Percentiles rank a stretch among this genome's conserved stretches.
Evolutionary conservation across 2,888 invertebrate species (phyloP).

Genomic region (Agonopterix arenella): DNA sequence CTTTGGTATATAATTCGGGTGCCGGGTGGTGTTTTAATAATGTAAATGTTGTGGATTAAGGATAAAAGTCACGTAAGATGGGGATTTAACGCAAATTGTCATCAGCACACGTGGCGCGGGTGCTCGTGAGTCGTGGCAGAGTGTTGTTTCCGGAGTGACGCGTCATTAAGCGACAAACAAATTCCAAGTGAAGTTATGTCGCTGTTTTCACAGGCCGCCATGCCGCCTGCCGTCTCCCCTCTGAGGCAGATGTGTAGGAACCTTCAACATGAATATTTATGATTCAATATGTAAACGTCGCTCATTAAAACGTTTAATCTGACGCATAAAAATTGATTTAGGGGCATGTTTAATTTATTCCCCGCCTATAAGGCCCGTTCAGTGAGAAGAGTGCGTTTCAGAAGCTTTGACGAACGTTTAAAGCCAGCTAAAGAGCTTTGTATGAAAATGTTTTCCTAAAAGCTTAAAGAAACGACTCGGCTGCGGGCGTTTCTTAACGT

Average conservation of each 20-base stretch:
- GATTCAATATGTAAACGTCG: constrained; percentile 30
- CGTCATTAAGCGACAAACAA: constrained; percentile 23
- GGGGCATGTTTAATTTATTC: constrained; percentile 5
- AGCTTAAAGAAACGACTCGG: constrained; percentile 8
- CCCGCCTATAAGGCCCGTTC: neutral
- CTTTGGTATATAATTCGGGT: constrained; percentile 1
- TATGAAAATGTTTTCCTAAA: constrained; percentile 12
- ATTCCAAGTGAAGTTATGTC: constrained; percentile 15
- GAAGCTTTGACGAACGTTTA: constrained; percentile 4
- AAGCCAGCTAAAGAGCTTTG: constrained; percentile 7
- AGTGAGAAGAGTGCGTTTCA: neutral
- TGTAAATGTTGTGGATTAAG: constrained; percentile 1
- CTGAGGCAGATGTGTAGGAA: constrained; percentile 27
- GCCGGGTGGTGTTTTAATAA: neutral
- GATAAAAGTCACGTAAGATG: neutral
- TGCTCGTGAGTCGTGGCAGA: too few relatives aligned
- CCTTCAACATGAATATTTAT: constrained; percentile 44
- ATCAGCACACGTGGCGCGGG: constrained; percentile 11
- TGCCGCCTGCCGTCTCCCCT: neutral
- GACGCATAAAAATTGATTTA: constrained; percentile 20
- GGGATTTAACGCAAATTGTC: constrained; percentile 12
- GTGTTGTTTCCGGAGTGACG: constrained; percentile 15
- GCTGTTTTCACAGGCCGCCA: constrained; percentile 9
- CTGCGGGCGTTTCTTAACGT: constrained; percentile 5
- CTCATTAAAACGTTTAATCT: constrained; percentile 37